phyloP scores from a whole-genome alignment of 2,113 vertebrate genomes.

The Pluvialis apricaria region DNA sequence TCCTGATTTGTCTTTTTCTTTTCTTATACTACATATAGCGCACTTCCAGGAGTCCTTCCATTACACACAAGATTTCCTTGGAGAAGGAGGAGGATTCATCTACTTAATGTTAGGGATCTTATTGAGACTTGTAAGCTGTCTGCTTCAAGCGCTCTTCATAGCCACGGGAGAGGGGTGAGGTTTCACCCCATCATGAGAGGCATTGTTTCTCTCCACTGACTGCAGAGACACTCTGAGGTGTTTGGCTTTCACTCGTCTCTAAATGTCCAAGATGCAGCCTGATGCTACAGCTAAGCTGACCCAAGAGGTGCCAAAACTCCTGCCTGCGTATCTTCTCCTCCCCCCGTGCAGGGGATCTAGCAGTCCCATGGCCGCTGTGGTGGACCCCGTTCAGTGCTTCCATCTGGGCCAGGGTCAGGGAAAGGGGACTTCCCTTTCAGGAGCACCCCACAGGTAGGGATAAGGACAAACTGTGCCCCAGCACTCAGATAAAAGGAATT shows the following conservation, averaged over 20 bases:
- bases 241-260: not conserved
- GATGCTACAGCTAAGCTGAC: not conserved
- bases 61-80: not conserved
- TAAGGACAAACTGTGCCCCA: not conserved
- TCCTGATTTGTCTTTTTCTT: not conserved
- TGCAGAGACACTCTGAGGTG: not conserved
- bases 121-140: not conserved
- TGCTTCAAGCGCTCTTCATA: not conserved
- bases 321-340: not conserved
- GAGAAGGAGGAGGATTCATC: not conserved
- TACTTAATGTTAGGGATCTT: not conserved
- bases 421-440: not conserved
- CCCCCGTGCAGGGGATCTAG: not conserved
- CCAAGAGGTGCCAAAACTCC: not conserved
- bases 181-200: not conserved
- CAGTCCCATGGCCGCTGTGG: fast-evolving
- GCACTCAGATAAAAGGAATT: not conserved
- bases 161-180: not conserved
- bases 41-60: not conserved
- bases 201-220: not conserved
- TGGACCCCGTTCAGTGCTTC: no score
- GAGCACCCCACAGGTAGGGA: not conserved
- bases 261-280: not conserved
- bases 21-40: not conserved
- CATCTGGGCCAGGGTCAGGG: not conserved